These are phyloP conservation scores for Meda fulgida DNA, from an alignment of 2,797 vertebrate genomes.

Conservation along the genomic window DNA sequence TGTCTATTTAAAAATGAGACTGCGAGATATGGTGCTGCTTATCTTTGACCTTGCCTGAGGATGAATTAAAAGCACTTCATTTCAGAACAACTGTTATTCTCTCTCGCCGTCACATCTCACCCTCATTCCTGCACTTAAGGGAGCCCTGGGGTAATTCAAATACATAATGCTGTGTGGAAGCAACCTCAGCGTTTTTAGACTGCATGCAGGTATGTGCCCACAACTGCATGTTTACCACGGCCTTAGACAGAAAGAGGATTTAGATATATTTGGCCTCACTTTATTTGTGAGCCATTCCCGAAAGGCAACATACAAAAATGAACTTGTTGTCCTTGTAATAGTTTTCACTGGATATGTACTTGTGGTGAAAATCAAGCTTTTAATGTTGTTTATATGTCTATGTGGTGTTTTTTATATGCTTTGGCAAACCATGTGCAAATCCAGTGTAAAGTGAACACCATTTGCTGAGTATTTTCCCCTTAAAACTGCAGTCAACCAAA, in stretches of 20 bases:
- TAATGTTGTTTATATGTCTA: no score
- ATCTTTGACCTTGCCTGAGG: conserved; percentile 44
- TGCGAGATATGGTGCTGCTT: conserved; percentile 24
- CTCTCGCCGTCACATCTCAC: neutral
- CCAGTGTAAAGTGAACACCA: no score
- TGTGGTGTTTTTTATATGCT: no score
- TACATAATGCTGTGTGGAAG: conserved; percentile 12
- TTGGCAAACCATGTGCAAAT: no score
- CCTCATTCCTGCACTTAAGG: conserved; percentile 11
- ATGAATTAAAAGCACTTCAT: conserved; percentile 47
- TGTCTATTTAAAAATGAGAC: conserved; percentile 31
- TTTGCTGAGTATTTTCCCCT: no score
- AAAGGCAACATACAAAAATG: neutral
- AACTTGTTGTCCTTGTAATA: neutral
- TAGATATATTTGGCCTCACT: neutral
- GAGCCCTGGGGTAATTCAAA: conserved; percentile 17
- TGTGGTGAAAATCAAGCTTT: no score
- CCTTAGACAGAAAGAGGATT: neutral
- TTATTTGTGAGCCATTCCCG: neutral
- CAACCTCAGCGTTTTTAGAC: conserved; percentile 25
- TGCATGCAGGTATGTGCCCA: neutral
- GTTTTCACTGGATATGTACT: neutral
- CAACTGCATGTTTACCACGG: conserved; percentile 5
- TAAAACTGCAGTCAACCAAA: no score
- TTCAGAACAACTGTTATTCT: conserved; percentile 22